phyloP scores from a whole-genome alignment of 2,888 invertebrate genomes.

The Mesorhabditis belari region DNA sequence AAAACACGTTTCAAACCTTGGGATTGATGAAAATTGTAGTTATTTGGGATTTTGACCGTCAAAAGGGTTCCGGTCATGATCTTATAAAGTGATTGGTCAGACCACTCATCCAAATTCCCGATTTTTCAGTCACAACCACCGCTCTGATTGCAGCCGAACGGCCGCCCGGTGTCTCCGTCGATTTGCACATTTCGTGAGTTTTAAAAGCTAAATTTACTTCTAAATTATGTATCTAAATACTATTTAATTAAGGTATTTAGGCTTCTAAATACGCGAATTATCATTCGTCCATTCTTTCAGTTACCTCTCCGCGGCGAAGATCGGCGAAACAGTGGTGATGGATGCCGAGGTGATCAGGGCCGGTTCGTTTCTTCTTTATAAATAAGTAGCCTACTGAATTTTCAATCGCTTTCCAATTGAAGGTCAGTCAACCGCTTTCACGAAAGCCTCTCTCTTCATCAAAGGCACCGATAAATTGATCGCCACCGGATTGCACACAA shows the following conservation, averaged over 20 bases:
- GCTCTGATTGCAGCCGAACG: slow-evolving; percentile 54
- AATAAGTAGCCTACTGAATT: neutral
- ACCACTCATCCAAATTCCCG: no score
- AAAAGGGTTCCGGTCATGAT: no score
- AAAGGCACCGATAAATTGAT: slow-evolving; percentile 69
- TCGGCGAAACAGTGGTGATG: slow-evolving; percentile 73
- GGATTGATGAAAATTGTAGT: no score
- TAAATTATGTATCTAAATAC: no score
- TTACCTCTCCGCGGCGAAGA: slow-evolving; percentile 69
- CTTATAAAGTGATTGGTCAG: neutral
- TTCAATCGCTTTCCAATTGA: neutral
- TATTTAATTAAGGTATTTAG: no score
- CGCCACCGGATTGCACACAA: slow-evolving; percentile 78
- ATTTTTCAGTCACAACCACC: slow-evolving; percentile 37
- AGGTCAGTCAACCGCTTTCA: slow-evolving; percentile 19
- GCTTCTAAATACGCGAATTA: no score
- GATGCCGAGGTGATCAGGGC: slow-evolving; percentile 71
- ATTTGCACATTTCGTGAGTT: slow-evolving; percentile 69
- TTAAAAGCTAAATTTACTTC: neutral
- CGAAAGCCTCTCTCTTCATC: slow-evolving; percentile 67
- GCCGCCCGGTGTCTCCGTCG: slow-evolving; percentile 72
- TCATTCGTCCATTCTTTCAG: slow-evolving; percentile 58
- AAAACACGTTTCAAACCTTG: no score
- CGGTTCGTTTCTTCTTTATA: no score
- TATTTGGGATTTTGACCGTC: no score